Evolutionary conservation across 2,113 vertebrate species (phyloP), one percentile per base, ranked within the genome.

Genomic region (Pluvialis apricaria): DNA sequence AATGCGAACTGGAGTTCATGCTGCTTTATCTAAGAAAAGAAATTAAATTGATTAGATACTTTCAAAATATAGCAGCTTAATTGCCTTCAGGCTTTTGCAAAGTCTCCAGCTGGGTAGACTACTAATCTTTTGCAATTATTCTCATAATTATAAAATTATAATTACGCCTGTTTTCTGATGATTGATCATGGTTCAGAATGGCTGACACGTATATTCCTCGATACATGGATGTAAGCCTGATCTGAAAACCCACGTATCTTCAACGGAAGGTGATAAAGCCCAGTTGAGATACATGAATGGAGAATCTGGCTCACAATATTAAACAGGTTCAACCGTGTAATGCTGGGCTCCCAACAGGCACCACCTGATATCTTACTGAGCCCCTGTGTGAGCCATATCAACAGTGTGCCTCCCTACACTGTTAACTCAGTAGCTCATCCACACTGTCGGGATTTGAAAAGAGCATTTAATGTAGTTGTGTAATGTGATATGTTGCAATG

Each of bases 101-200:
- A 91, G 31, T 85, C 87, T 95, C 91, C 91, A 91, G 49, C 73
- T 92, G 89, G 73, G 78, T 76, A 72, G 57, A 69, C 58, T 86
- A 52, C 78, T 95, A 87, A 96, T 95, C 89, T 94, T 91, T 51
- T 25, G 57, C 61, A 95, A 91, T 95, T 84, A 94, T 87, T 79
- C 57, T 89, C n/a, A 47, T 95, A 92, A 93, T 90, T 93, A 94
- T 66, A 49, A 82, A 94, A 82, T 84, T 52, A 61, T 70, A 91
- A 87, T 92, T 60, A 82, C 22, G n/a, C 34, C 77, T 58, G 34
- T 62, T 95, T 90, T 80, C 61, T 80, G 54, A 36, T 58, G 71
- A 85, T 70, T 88, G 79, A 62, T 95, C 19, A 3, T n/a, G 44
- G 45, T 51, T 88, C 79, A 86, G 64, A 66, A 73, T 38, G 19